These are phyloP conservation scores for Dinomys branickii DNA, from an alignment of 2,113 vertebrate genomes.

Conservation along the genomic window DNA sequence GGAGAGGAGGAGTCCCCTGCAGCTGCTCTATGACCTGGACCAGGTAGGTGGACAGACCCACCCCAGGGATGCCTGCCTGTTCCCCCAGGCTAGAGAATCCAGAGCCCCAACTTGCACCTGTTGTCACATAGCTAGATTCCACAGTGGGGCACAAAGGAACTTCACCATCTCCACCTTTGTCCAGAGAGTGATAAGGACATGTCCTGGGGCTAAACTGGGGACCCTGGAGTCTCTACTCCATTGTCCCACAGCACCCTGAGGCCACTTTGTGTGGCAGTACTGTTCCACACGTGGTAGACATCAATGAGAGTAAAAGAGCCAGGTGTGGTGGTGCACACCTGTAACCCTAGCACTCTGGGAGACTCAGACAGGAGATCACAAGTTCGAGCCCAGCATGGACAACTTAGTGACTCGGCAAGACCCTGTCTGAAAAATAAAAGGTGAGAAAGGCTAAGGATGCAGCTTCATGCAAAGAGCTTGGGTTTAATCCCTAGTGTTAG, in stretches of 20 bases:
- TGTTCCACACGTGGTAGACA: too few species aligned
- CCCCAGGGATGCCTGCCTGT: background rate
- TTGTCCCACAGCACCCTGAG: background rate
- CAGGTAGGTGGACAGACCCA: conserved; percentile 87
- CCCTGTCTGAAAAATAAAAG: background rate
- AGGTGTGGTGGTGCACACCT: background rate
- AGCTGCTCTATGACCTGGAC: conserved; percentile 90
- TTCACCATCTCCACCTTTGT: background rate
- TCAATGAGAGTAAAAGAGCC: background rate
- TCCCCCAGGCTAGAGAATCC: background rate
- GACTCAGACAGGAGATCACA: background rate
- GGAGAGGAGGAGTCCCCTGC: conserved; percentile 90
- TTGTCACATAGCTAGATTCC: background rate
- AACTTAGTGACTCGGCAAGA: background rate
- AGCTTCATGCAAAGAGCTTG: background rate
- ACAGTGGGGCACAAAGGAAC: background rate
- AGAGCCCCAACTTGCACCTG: background rate
- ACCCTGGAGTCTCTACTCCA: background rate
- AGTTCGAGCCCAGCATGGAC: background rate
- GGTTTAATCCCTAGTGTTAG: background rate
- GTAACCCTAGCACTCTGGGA: background rate
- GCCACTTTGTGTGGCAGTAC: background rate
- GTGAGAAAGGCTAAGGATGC: background rate
- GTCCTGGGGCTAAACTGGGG: background rate
- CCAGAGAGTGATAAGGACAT: background rate